Evolutionary conservation across 2,888 invertebrate species (phyloP).

Genomic region (Sclerodermus sp.): DNA sequence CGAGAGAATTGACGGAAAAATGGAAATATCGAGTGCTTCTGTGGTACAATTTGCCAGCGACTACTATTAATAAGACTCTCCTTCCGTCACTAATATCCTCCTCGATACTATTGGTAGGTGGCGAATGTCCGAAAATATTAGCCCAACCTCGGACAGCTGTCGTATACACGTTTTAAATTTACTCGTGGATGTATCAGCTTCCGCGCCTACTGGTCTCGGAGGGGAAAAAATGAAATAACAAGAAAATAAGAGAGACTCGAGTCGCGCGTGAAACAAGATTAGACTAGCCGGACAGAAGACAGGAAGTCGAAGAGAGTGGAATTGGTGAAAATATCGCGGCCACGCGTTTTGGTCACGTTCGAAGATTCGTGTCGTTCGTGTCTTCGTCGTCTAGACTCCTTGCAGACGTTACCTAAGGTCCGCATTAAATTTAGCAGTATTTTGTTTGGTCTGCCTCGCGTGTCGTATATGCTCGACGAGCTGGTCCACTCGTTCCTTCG

Average conservation of each 20-base stretch:
- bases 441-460: slow-evolving; percentile 46
- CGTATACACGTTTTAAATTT: neutral
- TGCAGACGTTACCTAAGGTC: slow-evolving; percentile 49
- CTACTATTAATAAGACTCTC: no score
- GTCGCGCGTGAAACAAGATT: neutral
- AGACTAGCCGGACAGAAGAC: no score
- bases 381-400: slow-evolving; percentile 44
- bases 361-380: slow-evolving; percentile 22
- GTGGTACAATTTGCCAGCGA: slow-evolving; percentile 19
- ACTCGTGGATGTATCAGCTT: neutral
- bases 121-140: neutral
- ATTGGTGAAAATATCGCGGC: slow-evolving; percentile 23
- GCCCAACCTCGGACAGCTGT: neutral
- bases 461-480: slow-evolving; percentile 19
- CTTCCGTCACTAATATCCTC: no score
- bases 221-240: no score
- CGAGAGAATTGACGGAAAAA: no score
- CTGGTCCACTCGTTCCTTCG: neutral
- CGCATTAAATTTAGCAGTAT: slow-evolving; percentile 51
- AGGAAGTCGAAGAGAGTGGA: slow-evolving; percentile 4
- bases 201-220: neutral
- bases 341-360: slow-evolving; percentile 18
- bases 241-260: neutral
- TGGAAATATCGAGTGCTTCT: neutral
- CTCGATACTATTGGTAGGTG: neutral